Conservation (phyloP, 2,113 vertebrate genomes). For the Ploceus nigricollis region DNA sequence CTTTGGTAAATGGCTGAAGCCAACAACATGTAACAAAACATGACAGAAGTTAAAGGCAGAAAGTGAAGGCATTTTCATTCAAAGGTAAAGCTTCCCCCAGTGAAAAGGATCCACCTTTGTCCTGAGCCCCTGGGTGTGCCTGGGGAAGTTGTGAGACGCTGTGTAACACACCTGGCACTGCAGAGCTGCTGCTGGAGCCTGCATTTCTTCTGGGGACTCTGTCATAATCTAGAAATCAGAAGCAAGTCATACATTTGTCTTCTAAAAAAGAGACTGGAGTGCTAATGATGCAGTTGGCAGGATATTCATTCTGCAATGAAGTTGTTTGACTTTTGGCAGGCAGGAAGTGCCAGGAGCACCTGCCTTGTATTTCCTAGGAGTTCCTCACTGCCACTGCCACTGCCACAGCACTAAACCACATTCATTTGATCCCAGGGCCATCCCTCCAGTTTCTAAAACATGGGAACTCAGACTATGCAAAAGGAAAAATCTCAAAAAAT, state of each 20-base stretch:
- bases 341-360: not conserved
- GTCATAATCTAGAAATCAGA: not conserved
- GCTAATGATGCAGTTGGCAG: not conserved
- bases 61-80: not conserved
- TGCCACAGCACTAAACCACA: not conserved
- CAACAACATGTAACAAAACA: not conserved
- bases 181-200: not conserved
- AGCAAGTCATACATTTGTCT: not conserved
- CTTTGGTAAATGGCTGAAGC: fast-evolving
- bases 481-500: not conserved
- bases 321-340: not conserved
- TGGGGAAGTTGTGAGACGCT: not conserved
- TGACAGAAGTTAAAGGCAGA: not conserved
- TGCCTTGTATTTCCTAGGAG: not conserved
- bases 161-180: not conserved
- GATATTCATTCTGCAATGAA: not conserved
- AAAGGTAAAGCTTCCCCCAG: not conserved
- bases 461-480: fast-evolving
- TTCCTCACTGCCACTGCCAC: not conserved
- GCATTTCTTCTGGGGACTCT: fast-evolving
- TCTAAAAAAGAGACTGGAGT: not conserved
- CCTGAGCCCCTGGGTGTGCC: not conserved
- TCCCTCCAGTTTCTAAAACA: not conserved
- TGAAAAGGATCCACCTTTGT: not conserved
- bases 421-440: not conserved